phyloP scores from a whole-genome alignment of 2,113 vertebrate genomes.

The Protomyctophum bolini region DNA sequence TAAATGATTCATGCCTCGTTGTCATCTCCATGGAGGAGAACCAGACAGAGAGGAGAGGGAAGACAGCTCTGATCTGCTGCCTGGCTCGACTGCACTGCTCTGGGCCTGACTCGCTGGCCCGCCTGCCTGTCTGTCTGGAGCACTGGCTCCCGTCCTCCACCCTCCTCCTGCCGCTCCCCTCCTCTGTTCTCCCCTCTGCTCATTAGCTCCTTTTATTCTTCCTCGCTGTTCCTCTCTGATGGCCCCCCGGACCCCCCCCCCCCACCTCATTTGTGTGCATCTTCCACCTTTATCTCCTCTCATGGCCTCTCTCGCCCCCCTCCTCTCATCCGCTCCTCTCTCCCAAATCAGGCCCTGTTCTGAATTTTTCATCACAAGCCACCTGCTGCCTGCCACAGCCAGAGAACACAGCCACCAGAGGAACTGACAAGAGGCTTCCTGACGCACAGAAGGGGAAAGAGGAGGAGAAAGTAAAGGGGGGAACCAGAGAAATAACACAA shows the following conservation, averaged over 20 bases:
- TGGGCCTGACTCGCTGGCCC: slow-evolving; percentile 43
- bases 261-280: too few relatives aligned
- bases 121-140: slow-evolving; percentile 48
- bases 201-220: background rate
- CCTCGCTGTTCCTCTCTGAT: slow-evolving; percentile 16
- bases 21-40: slow-evolving; percentile 56
- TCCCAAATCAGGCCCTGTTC: slow-evolving; percentile 22
- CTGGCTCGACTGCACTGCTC: slow-evolving; percentile 38
- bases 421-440: slow-evolving; percentile 52
- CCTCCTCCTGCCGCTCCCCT: slow-evolving; percentile 15
- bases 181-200: slow-evolving; percentile 17
- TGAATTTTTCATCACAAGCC: slow-evolving; percentile 76
- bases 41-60: slow-evolving; percentile 45
- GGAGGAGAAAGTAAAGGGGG: slow-evolving; percentile 23
- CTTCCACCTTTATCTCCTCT: slow-evolving; percentile 26
- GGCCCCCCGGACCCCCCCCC: slow-evolving; percentile 14
- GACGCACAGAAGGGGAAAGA: slow-evolving; percentile 46
- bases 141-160: slow-evolving; percentile 39
- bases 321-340: slow-evolving; percentile 16
- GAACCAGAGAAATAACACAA: background rate
- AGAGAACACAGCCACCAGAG: slow-evolving; percentile 57
- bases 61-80: slow-evolving; percentile 62
- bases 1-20: slow-evolving; percentile 68
- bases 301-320: slow-evolving; percentile 35
- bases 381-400: slow-evolving; percentile 72